phyloP scores from a whole-genome alignment of 1,140 invertebrate genomes.

The Prorops nasuta region DNA sequence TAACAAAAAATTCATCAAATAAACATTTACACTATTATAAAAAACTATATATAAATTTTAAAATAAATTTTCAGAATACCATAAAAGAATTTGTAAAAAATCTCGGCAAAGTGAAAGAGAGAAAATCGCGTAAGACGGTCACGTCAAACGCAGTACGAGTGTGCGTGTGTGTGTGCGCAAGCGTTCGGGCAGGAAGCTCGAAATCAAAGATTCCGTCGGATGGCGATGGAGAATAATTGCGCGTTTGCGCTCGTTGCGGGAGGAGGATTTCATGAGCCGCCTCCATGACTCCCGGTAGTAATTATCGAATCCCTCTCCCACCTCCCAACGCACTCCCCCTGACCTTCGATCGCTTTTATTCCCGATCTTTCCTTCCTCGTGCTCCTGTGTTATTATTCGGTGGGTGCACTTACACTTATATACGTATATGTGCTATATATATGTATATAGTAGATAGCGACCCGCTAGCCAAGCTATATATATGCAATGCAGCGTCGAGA shows the following conservation, averaged over 20 bases:
- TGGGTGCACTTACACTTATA: conserved; percentile 33
- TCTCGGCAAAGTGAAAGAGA: no score
- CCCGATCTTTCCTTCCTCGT: conserved; percentile 16
- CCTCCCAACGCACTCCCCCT: conserved; percentile 4
- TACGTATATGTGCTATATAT: no score
- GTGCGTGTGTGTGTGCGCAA: background rate
- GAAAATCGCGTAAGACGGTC: no score
- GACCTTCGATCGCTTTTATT: background rate
- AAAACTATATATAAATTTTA: no score
- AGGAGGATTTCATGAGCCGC: conserved; percentile 48
- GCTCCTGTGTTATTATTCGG: conserved; percentile 50
- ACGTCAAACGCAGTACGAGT: no score
- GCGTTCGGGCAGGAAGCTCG: conserved; percentile 35
- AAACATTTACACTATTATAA: no score
- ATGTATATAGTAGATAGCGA: no score
- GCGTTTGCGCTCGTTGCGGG: conserved; percentile 54
- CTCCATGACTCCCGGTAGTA: conserved; percentile 56
- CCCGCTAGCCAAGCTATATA: conserved; percentile 10
- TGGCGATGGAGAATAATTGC: conserved; percentile 51
- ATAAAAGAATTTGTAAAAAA: no score
- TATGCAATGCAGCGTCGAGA: conserved; percentile 2
- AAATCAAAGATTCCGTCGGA: conserved; percentile 48
- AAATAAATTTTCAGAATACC: no score
- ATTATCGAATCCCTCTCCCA: conserved; percentile 51
- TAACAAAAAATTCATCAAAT: no score